Base-by-base conservation (phyloP, 2,888 invertebrate genomes). In the Temnothorax rugatulus region DNA sequence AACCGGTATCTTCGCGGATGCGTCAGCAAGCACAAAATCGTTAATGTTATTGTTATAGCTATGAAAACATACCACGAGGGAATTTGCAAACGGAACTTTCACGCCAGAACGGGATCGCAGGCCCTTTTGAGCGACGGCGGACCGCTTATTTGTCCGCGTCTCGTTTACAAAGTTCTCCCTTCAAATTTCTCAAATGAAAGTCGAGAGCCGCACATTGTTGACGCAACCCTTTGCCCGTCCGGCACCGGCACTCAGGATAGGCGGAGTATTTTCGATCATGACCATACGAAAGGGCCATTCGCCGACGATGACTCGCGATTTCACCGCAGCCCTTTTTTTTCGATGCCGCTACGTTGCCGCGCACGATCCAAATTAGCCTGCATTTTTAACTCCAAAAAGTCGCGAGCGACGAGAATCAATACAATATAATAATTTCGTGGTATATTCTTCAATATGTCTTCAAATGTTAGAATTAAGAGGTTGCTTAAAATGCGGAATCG, bases 281-380 rank as follows among this genome's bases (percentile, higher is more conserved):
- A 79, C 79, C 83, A 15, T 63, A 38, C 81, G 52, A 64, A 83
- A 79, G 76, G 57, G 66, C 77, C 59, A 21, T 47, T 77, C 54
- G 79, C 79, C 83, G 79, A 83, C 79, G 66, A 83, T 83, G 83
- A 83, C 83, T 77, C 68, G 83, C 83, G 79, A 83, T 83, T 83
- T 66, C 41, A n/a, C 57, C 21, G 47, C 47, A 59, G 59, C 59
- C 73, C 59, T 81, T 81, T 81, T 54, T 81, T 81, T 59, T 21
- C 73, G 34, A 52, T 11, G 52, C 76, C 82, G 75, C 52, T 50
- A 61, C n/a, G 18, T 29, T 25, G 52, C 52, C 63, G 76, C 52
- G 76, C 21, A 29, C 76, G 63, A 64, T 52, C 41, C 76, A 76
- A 82, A 76, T 74, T 82, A 82, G 44, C 76, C 63, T 13, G 76